Evolutionary conservation across 2,797 vertebrate species (phyloP), one percentile per base, ranked within the genome.

Genomic region (Coranthus polyacanthus): DNA sequence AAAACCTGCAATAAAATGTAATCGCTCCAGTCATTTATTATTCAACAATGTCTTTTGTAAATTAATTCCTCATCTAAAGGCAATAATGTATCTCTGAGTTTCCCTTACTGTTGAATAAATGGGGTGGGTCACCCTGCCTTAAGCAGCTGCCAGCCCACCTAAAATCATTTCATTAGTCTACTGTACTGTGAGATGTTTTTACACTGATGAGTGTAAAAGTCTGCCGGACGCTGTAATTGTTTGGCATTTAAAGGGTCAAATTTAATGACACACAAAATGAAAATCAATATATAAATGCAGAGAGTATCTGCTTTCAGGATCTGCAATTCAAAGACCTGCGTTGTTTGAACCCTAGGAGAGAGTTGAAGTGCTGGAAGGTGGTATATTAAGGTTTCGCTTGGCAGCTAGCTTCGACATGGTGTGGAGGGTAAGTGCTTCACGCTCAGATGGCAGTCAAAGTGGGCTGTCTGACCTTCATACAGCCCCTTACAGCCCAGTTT

Each of bases 381-480:
- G 49, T 41, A 55, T 63, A 79, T 85, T 77, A 78, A 64, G 62
- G 72, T 63, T 67, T 73, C 21, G 2, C 79, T 65, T 72, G 65
- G 75, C 77, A 75, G 80, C 68, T 56, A 63, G 51, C 50, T 79
- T 75, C 65, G 87, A 86, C 73, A 85, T 78, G 83, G 72, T 80
- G 73, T 47, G 62, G 59, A 73, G 54, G 64, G 78, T 82, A 80
- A 84, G 81, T 72, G 78, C 74, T 85, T 88, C 80, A 84, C 59
- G 79, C 83, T 90, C 59, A 84, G 72, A 71, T 79, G 83, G 65
- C 68, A 85, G 66, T 87, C 77, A 86, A 88, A 91, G 83, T 79
- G 64, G 72, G 54, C 53, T 74, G 74, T 76, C 74, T 81, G 85
- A 89, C 87, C 83, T 82, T 89, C 82, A 80, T 70, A 77, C 52